Evolutionary conservation across 2,797 vertebrate species (phyloP).

Genomic region (Thalassophryne amazonica): DNA sequence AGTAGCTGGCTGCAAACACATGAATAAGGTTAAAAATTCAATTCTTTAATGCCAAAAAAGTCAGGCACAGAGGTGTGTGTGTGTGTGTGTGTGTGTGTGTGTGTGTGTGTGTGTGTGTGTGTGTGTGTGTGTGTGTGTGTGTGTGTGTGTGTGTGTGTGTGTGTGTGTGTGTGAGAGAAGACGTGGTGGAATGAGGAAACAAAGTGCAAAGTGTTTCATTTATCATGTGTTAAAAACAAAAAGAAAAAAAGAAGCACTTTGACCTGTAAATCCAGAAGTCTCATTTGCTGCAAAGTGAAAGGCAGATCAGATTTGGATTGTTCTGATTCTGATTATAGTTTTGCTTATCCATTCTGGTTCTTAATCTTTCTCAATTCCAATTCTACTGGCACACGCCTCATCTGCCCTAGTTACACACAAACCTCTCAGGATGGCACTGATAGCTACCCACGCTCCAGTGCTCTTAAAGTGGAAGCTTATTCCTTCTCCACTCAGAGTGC

Average conservation of each 20-base stretch:
- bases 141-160: not conserved
- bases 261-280: slow-evolving; percentile 58
- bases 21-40: slow-evolving; percentile 55
- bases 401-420: no score
- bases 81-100: not conserved
- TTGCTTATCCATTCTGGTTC: no score
- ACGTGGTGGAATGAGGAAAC: slow-evolving; percentile 21
- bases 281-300: slow-evolving; percentile 17
- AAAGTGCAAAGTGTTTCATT: slow-evolving; percentile 58
- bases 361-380: no score
- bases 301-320: no score
- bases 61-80: not conserved
- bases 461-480: no score
- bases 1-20: slow-evolving; percentile 28
- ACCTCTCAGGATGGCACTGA: no score
- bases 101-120: not conserved
- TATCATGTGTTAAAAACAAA: slow-evolving; percentile 34
- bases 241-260: slow-evolving; percentile 29
- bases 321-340: no score
- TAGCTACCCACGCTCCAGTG: no score
- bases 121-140: not conserved
- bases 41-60: slow-evolving; percentile 24
- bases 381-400: no score
- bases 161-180: not conserved
- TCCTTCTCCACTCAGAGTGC: no score